A percentile compares a stretch with the other conserved stretches of the same genome.
Conservation (phyloP, 2,888 invertebrate genomes). For the Andrena trimmerana region DNA sequence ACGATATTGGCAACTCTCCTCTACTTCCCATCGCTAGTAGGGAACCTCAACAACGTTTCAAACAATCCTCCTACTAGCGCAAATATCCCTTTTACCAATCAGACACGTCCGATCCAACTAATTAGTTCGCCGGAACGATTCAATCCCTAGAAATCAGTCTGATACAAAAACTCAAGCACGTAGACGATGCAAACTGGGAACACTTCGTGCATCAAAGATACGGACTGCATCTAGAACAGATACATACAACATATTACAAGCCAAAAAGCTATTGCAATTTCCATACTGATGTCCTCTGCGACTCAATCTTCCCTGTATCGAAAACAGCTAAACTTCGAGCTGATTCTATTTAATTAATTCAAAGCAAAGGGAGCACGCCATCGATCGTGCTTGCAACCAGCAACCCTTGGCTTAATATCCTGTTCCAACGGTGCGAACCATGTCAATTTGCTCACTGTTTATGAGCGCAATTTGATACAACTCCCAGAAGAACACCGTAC, state of each 20-base stretch:
- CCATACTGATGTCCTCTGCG: neutral
- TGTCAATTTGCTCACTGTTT: neutral
- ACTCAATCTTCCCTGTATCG: neutral
- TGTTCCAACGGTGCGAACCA: neutral
- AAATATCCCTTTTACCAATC: too few species aligned
- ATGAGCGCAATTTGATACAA: neutral
- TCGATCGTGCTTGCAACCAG: conserved; percentile 24
- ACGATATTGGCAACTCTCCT: too few species aligned
- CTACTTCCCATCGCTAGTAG: too few species aligned
- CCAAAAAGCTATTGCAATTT: conserved; percentile 23
- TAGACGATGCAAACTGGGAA: too few species aligned
- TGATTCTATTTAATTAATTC: conserved; percentile 44
- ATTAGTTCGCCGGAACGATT: too few species aligned
- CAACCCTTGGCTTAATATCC: conserved; percentile 12
- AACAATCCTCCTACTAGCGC: too few species aligned
- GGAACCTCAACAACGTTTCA: too few species aligned
- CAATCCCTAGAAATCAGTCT: too few species aligned
- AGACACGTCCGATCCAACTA: too few species aligned
- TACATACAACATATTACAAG: conserved; percentile 37
- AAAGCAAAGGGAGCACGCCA: conserved; percentile 43
- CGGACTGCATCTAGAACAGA: too few species aligned
- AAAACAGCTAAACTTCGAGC: conserved; percentile 25
- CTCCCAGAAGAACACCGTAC: neutral
- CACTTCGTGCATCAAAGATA: too few species aligned
- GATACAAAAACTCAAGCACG: too few species aligned